Evolutionary conservation across 2,888 invertebrate species (phyloP), one percentile per base, ranked within the genome.

Genomic region (Epiblema foenella): DNA sequence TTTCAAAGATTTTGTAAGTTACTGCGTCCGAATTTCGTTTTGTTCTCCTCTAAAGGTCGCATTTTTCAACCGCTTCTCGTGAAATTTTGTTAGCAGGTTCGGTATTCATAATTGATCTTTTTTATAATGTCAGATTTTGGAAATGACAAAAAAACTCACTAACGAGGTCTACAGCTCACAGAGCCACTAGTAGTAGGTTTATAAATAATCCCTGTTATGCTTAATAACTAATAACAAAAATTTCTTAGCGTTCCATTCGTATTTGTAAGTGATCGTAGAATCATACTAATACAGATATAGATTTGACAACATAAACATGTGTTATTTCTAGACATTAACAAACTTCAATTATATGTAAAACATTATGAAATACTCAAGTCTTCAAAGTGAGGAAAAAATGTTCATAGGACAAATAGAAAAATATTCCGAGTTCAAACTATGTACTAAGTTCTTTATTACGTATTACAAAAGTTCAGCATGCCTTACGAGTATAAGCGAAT

Each of bases 341-440:
- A 46, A 46, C 46, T 46, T 46, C n/a, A 46, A 46, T 46, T 42
- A 42, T 15, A 15, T 12, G 15, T 42, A 42, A 42, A 42, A 42
- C 5, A 42, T 15, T 2, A 12, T 15, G 15, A 12, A 12, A 15
- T 5, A 42, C 15, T 24, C 24, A 42, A 42, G 46, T n/a, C 15
- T 46, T 46, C 8, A 56, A 33, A 60, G 20, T 60, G 10, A 24
- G n/a, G 60, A 46, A 60, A 42, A 49, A 64, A 52, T 24, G 29
- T 24, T 56, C n/a, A 29, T 20, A 9, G n/a, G 39, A 20, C 3
- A 24, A 39, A 54, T 64, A 54, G 39, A 64, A 64, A 64, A 64
- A 64, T 64, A 64, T 63, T 37, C 12, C 8, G 11, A 62, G 3
- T 63, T 37, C 15, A 51, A 51, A 52, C 37, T 64, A 64, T 7